A percentile compares a stretch with the other conserved stretches of the same genome.
Conservation (phyloP, 2,888 invertebrate species). For the Morpho helenor region DNA sequence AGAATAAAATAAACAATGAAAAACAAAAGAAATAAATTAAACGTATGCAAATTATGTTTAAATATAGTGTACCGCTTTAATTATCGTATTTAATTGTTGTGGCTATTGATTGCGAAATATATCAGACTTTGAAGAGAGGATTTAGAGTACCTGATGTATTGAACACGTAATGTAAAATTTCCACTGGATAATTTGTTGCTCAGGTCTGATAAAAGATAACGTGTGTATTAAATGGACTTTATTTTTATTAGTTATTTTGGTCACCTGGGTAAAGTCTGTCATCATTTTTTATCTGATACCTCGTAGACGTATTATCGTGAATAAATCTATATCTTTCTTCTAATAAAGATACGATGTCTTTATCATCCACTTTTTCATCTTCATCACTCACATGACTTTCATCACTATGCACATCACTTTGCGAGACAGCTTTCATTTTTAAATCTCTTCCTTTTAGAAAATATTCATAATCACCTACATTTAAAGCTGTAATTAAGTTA, state of each 20-base stretch:
- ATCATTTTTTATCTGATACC: conserved; percentile 47
- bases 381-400: conserved; percentile 7
- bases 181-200: neutral
- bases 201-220: neutral
- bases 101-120: too few species aligned
- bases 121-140: too few species aligned
- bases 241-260: too few species aligned
- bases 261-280: conserved; percentile 42
- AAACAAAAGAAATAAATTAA: too few species aligned
- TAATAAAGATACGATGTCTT: conserved; percentile 47
- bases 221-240: too few species aligned
- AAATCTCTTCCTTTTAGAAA: neutral
- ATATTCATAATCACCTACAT: conserved; percentile 1
- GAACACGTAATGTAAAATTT: too few species aligned
- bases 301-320: conserved; percentile 56
- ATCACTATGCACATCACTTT: conserved; percentile 1
- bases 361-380: conserved; percentile 22
- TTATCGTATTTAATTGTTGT: too few species aligned
- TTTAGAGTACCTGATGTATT: too few species aligned
- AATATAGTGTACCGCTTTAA: too few species aligned
- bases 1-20: neutral
- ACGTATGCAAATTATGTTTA: too few species aligned
- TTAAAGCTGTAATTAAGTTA: conserved; percentile 4
- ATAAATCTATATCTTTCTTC: conserved; percentile 64
- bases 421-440: neutral